Conservation (phyloP, 2,797 vertebrate species). For the Galaxias olidus region DNA sequence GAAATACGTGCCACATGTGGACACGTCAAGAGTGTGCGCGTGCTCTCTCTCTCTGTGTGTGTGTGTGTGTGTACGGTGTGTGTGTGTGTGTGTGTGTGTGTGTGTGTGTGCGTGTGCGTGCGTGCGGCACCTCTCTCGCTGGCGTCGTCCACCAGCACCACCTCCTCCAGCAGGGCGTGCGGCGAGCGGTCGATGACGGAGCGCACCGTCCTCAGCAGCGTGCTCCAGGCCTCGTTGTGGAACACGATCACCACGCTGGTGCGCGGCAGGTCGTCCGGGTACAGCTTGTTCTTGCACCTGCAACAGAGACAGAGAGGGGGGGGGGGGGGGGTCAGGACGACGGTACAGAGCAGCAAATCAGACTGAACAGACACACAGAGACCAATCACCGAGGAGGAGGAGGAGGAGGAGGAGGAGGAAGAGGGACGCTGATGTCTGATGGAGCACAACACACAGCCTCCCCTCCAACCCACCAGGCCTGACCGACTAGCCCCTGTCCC, state of each 20-base stretch:
- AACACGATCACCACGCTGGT: conserved; percentile 98
- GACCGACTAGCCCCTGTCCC: no score
- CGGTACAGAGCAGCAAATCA: conserved; percentile 20
- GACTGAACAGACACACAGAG: conserved; percentile 24
- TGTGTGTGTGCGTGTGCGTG: conserved; percentile 30
- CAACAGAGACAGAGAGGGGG: conserved; percentile 14
- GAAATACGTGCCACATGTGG: conserved; percentile 46
- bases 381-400: no score
- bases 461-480: no score
- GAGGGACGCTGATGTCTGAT: no score
- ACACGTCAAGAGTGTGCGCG: neutral
- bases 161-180: conserved; percentile 90
- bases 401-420: no score
- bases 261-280: conserved; percentile 90
- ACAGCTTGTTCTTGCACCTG: conserved; percentile 98
- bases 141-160: conserved; percentile 95
- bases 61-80: neutral
- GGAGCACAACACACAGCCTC: no score
- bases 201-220: conserved; percentile 92
- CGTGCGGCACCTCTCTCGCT: conserved; percentile 91
- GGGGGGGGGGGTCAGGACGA: conserved; percentile 25
- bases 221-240: conserved; percentile 98
- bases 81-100: conserved; percentile 17
- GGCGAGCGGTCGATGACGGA: conserved; percentile 96
- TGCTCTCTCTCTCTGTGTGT: no score